phyloP scores from a whole-genome alignment of 2,888 invertebrate species.

The Perizoma affinitatum region DNA sequence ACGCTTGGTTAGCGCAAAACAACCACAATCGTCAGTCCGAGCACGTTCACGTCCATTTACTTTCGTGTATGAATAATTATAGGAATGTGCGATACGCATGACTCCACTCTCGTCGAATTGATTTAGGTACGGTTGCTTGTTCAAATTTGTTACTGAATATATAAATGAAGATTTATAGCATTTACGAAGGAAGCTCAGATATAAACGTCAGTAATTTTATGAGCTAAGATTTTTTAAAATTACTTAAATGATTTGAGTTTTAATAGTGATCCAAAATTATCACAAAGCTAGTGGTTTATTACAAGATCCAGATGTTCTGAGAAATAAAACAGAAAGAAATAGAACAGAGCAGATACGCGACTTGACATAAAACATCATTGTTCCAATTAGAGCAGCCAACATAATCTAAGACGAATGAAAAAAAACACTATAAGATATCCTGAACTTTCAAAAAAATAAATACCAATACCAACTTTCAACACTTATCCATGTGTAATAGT shows the following conservation, averaged over 20 bases:
- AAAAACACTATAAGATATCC: too few species aligned
- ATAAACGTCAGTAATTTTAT: too few species aligned
- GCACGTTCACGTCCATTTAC: slow-evolving; percentile 60
- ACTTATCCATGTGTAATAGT: slow-evolving; percentile 3
- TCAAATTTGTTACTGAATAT: neutral
- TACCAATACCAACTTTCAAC: slow-evolving; percentile 19
- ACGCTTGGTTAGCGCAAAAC: slow-evolving; percentile 72
- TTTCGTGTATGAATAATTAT: slow-evolving; percentile 55
- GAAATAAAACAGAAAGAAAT: neutral
- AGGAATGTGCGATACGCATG: slow-evolving; percentile 50
- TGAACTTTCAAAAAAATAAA: neutral
- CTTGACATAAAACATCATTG: neutral
- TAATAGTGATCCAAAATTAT: neutral
- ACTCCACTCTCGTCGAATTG: slow-evolving; percentile 33
- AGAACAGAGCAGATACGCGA: too few species aligned
- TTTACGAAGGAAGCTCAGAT: too few species aligned
- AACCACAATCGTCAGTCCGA: slow-evolving; percentile 56
- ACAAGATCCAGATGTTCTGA: neutral
- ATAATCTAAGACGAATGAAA: neutral
- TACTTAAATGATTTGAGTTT: neutral
- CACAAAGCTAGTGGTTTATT: neutral
- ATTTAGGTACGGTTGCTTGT: slow-evolving; percentile 7
- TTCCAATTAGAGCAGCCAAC: neutral
- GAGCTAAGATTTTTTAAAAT: neutral
- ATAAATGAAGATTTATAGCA: too few species aligned